Conservation (phyloP, 2,113 vertebrate genomes). For the Corythaixoides concolor region DNA sequence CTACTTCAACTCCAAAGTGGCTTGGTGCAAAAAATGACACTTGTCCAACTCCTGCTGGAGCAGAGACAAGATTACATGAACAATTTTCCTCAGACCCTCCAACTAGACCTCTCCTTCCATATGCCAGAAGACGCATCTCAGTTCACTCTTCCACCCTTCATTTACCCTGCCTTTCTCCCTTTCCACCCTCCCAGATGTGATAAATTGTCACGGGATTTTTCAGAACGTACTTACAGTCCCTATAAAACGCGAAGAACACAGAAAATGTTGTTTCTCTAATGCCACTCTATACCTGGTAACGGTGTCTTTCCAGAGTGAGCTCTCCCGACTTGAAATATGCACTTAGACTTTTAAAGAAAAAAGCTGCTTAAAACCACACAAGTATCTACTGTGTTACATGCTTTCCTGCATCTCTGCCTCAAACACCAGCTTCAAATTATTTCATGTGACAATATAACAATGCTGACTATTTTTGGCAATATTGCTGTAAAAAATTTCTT, state of each 20-base stretch:
- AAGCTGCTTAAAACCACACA: not conserved
- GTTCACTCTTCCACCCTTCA: not conserved
- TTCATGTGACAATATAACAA: not conserved
- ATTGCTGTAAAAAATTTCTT: fast-evolving
- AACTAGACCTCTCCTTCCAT: not conserved
- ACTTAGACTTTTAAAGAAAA: not conserved
- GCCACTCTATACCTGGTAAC: fast-evolving
- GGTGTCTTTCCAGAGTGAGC: not conserved
- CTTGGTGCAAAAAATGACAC: not conserved
- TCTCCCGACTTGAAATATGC: fast-evolving
- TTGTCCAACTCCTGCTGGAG: not conserved
- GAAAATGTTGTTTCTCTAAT: not conserved
- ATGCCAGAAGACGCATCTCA: not conserved
- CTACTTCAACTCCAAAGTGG: not conserved
- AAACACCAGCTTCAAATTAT: not conserved
- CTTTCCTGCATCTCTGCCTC: not conserved
- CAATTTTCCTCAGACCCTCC: not conserved
- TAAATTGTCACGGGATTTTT: not conserved
- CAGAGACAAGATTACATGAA: not conserved
- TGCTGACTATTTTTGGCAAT: not conserved
- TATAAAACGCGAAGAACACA: not conserved
- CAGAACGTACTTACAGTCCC: not conserved
- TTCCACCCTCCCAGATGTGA: not conserved
- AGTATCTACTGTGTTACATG: fast-evolving
- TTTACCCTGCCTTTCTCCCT: not conserved